Evolutionary conservation across 2,888 invertebrate genomes (phyloP), one percentile per base, ranked within the genome.

Genomic region (Boloria euphrosyne): DNA sequence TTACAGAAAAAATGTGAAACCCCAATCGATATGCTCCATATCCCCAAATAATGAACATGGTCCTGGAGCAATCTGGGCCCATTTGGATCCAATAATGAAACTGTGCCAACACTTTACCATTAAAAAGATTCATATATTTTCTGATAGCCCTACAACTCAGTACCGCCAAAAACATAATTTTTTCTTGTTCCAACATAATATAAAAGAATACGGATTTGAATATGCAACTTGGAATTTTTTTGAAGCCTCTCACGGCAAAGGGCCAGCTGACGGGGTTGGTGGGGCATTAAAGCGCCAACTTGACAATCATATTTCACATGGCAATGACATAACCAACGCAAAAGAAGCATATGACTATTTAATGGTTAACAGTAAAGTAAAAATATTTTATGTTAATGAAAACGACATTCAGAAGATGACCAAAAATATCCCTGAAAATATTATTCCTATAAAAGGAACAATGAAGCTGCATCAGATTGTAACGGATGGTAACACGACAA

Each of bases 221-320:
- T 18, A 65, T 18, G 52, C 57, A n/a, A 73, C 73, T 10, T 74
- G 75, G 72, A 66, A 63, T 46, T 75, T 73, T 52, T 72, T 65
- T 22, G 74, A 74, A 66, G 62, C 73, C n/a, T 59, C 71, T 1
- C 71, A 75, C 27, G 74, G 75, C n/a, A 75, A 75, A 65, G 73
- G 73, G 5, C 72, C 73, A 10, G 73, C 75, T 16, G 76, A 75
- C 68, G 76, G 74, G 7, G 60, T 74, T 14, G 75, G 73, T 13
- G 73, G 69, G 2, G 71, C 72, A 16, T 52, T 73, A 6, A 75
- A 76, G 64, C 49, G 73, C 27, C 68, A 54, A n/a, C 64, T 77
- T 5, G 74, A 76, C 65, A 18, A n/a, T 27, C 49, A 54, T 22
- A 71, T 74, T 13, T 53, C 73, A 59, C 63, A 73, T n/a, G 75